These are phyloP conservation scores for Naso thynnoides DNA, from an alignment of 2,797 vertebrate species.

Conservation along the genomic window DNA sequence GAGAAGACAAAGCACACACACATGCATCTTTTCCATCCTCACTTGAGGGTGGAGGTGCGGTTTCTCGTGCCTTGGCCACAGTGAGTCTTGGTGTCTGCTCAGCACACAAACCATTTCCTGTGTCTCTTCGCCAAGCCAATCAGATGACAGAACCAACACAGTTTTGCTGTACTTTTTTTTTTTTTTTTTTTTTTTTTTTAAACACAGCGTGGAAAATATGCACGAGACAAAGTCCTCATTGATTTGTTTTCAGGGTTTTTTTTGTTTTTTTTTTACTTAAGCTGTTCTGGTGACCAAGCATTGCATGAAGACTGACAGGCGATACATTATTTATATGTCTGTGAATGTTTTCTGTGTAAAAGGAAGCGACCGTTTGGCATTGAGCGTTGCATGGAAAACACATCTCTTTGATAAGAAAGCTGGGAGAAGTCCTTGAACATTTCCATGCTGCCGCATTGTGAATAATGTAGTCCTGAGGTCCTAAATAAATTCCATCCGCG, in stretches of 20 bases:
- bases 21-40: conserved; percentile 61
- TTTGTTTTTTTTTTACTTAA: conserved; percentile 34
- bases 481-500: conserved; percentile 41
- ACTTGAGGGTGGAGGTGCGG: conserved; percentile 77
- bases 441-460: conserved; percentile 14
- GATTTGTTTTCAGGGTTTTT: conserved; percentile 36
- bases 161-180: conserved; percentile 38
- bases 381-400: conserved; percentile 35
- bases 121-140: conserved; percentile 74
- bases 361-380: conserved; percentile 48
- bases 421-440: conserved; percentile 46
- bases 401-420: conserved; percentile 48
- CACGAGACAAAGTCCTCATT: conserved; percentile 63
- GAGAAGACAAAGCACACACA: conserved; percentile 56
- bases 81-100: conserved; percentile 80
- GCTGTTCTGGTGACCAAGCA: conserved; percentile 20
- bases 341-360: conserved; percentile 54
- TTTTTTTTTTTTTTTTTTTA: conserved; percentile 27
- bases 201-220: conserved; percentile 11
- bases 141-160: conserved; percentile 60
- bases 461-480: conserved; percentile 46
- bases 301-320: conserved; percentile 27
- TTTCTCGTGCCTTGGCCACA: conserved; percentile 75
- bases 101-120: conserved; percentile 83
- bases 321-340: conserved; percentile 50